Conservation (phyloP, 1,140 invertebrate genomes). For the Akabosia matsudoensis region DNA sequence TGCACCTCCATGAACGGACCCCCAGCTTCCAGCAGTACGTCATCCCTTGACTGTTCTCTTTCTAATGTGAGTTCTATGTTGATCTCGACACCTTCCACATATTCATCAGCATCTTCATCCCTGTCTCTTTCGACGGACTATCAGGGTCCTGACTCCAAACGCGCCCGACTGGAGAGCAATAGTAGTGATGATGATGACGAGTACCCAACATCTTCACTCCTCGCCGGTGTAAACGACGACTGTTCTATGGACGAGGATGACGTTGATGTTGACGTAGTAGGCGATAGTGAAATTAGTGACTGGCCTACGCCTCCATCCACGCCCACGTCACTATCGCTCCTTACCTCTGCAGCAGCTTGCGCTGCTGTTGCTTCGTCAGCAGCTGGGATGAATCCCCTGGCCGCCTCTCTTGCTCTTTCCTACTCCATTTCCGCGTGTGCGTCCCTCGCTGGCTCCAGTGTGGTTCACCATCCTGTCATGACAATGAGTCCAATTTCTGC, state of each 20-base stretch:
- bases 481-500: not conserved
- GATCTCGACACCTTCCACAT: constrained; percentile 1
- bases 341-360: constrained; percentile 16
- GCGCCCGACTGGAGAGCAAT: not conserved
- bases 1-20: not conserved
- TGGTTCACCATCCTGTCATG: constrained; percentile 14
- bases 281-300: constrained; percentile 41
- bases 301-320: constrained; percentile 36
- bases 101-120: not conserved
- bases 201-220: not conserved
- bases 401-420: constrained; percentile 11
- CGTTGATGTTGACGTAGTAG: constrained; percentile 40
- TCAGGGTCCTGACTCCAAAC: not conserved
- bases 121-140: not conserved
- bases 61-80: not conserved
- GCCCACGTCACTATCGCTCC: constrained; percentile 24
- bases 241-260: constrained; percentile 37
- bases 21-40: not conserved
- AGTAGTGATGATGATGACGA: constrained; percentile 50
- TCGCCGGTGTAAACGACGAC: not conserved
- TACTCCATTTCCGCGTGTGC: constrained; percentile 21
- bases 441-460: constrained; percentile 9
- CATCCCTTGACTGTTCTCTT: constrained; percentile 15
- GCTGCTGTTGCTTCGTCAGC: constrained; percentile 16
- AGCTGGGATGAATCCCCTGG: not conserved